Percentiles rank a stretch among this genome's conserved stretches.
These are phyloP conservation scores for Deilephila elpenor DNA, from an alignment of 2,888 invertebrate genomes.

Conservation along the genomic window DNA sequence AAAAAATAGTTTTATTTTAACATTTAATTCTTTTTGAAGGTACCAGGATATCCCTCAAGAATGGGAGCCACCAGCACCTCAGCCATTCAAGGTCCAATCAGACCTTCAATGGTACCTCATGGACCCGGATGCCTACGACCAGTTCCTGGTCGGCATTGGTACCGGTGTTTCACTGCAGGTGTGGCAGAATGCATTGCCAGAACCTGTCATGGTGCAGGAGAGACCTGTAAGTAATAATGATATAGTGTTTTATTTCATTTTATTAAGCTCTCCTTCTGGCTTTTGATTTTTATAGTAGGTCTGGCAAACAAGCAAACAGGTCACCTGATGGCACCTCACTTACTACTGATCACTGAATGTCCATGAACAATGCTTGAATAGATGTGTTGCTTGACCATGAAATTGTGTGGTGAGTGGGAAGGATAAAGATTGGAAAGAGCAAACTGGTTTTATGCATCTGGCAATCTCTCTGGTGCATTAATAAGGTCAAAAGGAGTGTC, in stretches of 20 bases:
- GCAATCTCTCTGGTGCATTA: no score
- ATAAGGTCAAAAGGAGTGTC: no score
- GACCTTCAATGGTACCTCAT: conserved; percentile 96
- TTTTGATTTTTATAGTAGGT: no score
- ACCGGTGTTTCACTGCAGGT: conserved; percentile 92
- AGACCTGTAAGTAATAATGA: conserved; percentile 85
- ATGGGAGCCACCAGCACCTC: conserved; percentile 96
- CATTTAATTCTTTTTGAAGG: conserved; percentile 63
- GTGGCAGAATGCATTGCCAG: conserved; percentile 95
- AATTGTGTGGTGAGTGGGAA: no score
- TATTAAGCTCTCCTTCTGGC: background rate
- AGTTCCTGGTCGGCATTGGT: conserved; percentile 95
- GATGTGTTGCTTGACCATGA: no score
- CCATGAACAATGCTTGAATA: no score
- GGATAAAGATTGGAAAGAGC: no score
- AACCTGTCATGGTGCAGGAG: conserved; percentile 92
- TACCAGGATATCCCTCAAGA: conserved; percentile 95
- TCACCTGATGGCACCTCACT: no score
- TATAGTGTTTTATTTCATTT: background rate
- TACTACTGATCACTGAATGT: no score
- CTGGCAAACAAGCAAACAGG: no score
- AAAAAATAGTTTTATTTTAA: no score
- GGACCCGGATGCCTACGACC: conserved; percentile 98
- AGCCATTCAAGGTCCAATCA: conserved; percentile 95
- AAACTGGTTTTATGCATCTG: no score